These are phyloP conservation scores for Sarotherodon lohbergeri DNA, from an alignment of 2,113 vertebrate species.

Conservation along the genomic window DNA sequence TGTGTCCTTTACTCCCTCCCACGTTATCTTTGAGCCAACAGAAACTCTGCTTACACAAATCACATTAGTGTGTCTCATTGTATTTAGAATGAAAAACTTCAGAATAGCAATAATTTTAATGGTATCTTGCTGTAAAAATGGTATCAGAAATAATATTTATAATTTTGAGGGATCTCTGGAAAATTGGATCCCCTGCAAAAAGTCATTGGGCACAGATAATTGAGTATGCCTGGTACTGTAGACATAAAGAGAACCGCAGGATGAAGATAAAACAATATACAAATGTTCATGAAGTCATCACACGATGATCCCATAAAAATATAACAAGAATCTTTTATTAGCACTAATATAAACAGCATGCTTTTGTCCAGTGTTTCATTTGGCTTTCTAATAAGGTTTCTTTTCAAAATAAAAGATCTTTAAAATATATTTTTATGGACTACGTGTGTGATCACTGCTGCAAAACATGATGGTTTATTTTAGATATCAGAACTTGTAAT, in stretches of 20 bases:
- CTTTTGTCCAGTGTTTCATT: neutral
- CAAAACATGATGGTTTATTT: neutral
- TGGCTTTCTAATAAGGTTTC: neutral
- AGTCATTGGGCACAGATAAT: neutral
- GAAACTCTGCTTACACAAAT: neutral
- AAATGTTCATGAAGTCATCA: neutral
- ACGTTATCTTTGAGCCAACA: neutral
- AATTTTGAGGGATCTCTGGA: neutral
- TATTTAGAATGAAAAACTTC: neutral
- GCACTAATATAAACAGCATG: neutral
- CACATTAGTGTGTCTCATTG: neutral
- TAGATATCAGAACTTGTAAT: neutral
- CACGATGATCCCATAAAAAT: neutral
- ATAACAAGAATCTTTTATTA: neutral
- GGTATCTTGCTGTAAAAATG: neutral
- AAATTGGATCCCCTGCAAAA: neutral
- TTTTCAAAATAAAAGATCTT: neutral
- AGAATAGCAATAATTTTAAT: neutral
- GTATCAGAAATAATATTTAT: neutral
- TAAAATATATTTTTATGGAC: neutral
- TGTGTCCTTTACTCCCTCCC: neutral
- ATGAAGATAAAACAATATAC: neutral
- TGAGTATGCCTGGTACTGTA: neutral
- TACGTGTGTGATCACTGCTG: neutral
- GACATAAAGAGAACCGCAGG: fast-evolving